Conservation (phyloP, 2,888 invertebrate genomes). For the Hybos culiciformis region DNA sequence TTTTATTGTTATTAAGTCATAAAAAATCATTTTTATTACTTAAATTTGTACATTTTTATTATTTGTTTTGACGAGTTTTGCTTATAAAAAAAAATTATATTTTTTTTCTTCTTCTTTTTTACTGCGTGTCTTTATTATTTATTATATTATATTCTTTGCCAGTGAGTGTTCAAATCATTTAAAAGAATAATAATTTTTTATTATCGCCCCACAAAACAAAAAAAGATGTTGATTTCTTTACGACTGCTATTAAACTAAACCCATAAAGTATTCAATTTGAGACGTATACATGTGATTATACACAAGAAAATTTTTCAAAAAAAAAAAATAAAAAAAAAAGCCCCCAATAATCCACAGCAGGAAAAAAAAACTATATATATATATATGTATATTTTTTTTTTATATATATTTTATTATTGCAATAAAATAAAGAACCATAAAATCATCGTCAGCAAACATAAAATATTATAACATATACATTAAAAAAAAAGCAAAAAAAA, state of each 20-base stretch:
- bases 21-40: too few relatives aligned
- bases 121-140: conserved; percentile 6
- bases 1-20: too few relatives aligned
- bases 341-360: conserved; percentile 9
- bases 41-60: too few relatives aligned
- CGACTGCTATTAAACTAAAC: conserved; percentile 40
- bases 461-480: too few relatives aligned
- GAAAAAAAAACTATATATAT: conserved; percentile 6
- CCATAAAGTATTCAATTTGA: conserved; percentile 39
- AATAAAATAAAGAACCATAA: conserved; percentile 4
- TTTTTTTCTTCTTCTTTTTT: conserved; percentile 6
- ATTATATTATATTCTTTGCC: too few relatives aligned
- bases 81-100: conserved; percentile 1
- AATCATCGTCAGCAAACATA: conserved; percentile 2
- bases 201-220: conserved; percentile 18
- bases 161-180: too few relatives aligned
- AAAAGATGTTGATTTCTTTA: conserved; percentile 39
- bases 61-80: too few relatives aligned
- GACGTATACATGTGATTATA: conserved; percentile 38
- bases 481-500: too few relatives aligned
- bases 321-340: conserved; percentile 36
- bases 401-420: too few relatives aligned
- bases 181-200: too few relatives aligned
- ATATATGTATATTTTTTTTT: too few relatives aligned
- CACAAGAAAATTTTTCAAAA: too few relatives aligned